Conservation (phyloP, 2,113 vertebrate genomes). For the Scopus umbretta region DNA sequence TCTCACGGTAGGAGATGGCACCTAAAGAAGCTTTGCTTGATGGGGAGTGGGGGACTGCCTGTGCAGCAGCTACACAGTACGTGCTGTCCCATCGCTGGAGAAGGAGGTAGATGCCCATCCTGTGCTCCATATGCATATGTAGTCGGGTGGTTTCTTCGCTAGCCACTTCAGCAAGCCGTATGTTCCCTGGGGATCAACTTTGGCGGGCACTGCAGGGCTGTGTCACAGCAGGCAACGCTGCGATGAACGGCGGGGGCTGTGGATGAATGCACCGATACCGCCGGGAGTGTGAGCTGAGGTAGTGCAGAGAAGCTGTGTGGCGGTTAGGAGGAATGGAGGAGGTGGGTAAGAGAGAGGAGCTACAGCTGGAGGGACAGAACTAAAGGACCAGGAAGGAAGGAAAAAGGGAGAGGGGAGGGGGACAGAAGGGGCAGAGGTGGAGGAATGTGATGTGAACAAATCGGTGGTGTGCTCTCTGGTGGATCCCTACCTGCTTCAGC, state of each 20-base stretch:
- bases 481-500: not conserved
- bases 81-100: not conserved
- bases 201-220: not conserved
- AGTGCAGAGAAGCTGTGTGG: not conserved
- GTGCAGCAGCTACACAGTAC: not conserved
- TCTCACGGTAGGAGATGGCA: not conserved
- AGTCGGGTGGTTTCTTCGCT: not conserved
- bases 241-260: not conserved
- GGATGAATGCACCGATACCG: not conserved
- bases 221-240: not conserved
- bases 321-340: not conserved
- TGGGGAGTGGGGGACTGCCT: too few relatives aligned
- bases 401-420: fast-evolving
- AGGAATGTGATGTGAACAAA: not conserved
- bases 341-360: not conserved
- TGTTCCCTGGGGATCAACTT: not conserved
- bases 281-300: not conserved
- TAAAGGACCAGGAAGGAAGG: not conserved
- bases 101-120: not conserved
- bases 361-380: not conserved
- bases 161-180: not conserved
- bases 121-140: fast-evolving
- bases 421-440: not conserved
- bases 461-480: not conserved
- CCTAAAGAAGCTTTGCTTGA: not conserved